Evolutionary conservation across 2,888 invertebrate genomes (phyloP).

Genomic region (Torymus auratus): DNA sequence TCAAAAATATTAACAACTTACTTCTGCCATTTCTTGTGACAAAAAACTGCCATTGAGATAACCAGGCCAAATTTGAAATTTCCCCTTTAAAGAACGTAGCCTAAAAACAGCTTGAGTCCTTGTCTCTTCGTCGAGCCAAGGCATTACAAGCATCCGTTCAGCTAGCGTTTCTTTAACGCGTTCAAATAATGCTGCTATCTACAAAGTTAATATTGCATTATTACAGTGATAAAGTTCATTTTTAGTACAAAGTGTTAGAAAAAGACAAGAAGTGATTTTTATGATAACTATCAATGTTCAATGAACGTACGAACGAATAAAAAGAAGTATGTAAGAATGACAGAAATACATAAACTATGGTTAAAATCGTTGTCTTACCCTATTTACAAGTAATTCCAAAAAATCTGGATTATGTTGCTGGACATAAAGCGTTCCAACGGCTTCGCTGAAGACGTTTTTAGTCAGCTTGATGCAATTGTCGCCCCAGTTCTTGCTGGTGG

Average conservation of each 20-base stretch:
- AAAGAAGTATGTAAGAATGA: too few relatives aligned
- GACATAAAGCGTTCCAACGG: constrained; percentile 77
- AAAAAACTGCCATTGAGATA: constrained; percentile 72
- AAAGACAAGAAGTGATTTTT: too few relatives aligned
- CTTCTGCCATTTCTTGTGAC: constrained; percentile 70
- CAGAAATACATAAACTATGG: too few relatives aligned
- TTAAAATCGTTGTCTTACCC: constrained; percentile 66
- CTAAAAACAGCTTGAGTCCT: constrained; percentile 76
- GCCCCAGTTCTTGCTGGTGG: constrained; percentile 72
- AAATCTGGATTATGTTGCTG: constrained; percentile 75
- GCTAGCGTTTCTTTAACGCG: constrained; percentile 76
- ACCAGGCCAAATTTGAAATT: constrained; percentile 76
- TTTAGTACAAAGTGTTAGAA: background rate
- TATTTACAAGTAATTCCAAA: constrained; percentile 73
- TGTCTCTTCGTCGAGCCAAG: constrained; percentile 77
- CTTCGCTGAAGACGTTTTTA: constrained; percentile 73
- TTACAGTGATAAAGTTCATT: too few relatives aligned
- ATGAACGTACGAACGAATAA: too few relatives aligned
- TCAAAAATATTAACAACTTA: constrained; percentile 56
- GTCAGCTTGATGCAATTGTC: constrained; percentile 75
- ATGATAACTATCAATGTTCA: too few relatives aligned
- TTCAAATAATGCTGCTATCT: constrained; percentile 74
- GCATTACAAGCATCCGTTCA: constrained; percentile 73
- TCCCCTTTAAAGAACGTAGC: constrained; percentile 74
- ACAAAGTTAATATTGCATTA: background rate